Base-by-base conservation (phyloP, 2,797 vertebrate species). In the Tinamus major region DNA sequence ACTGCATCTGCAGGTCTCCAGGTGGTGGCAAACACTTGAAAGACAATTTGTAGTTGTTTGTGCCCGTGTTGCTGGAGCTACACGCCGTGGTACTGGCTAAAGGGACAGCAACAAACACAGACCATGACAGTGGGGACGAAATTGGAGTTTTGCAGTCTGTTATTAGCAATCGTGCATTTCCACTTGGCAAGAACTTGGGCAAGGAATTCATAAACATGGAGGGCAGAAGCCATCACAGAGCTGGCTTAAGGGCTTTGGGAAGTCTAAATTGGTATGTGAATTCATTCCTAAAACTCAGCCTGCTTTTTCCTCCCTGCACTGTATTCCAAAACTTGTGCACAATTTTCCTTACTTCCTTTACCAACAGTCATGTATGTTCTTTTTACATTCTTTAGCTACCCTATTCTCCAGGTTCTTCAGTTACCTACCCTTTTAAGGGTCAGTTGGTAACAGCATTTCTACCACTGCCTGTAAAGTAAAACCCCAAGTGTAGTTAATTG, bases 31-130 rank as follows among this genome's bases (percentile, higher is more conserved):
- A 79, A 31, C 61, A 74, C 84, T 89, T 90, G 58, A 91, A 83
- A 91, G 77, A 62, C 65, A 83, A 55, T 59, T 80, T 87, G 65
- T 80, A 39, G n/a, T 41, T 89, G 46, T 89, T 91, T 83, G 71
- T 62, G 37, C 33, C 83, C 24, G 0, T 63, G 84, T 87, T 23
- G 27, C 68, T 49, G 6, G 64, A 84, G 62, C 37, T 80, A 58
- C 27, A 94, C 33, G 58, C 93, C 33, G 5, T 4, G 5, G 41
- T 39, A 11, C 49, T 33, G 77, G 53, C 53, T 80, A 85, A 75
- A 89, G 62, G 33, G 65, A 83, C 58, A 78, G 77, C 79, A 85
- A 35, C 49, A 70, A 78, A 80, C 6, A 8, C 49, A 51, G 49
- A 51, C 24, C 24, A 26, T 51, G 21, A 26, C 49, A 51, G 49